Evolutionary conservation across 2,888 invertebrate species (phyloP).

Genomic region (Drosophila austrosaltans): DNA sequence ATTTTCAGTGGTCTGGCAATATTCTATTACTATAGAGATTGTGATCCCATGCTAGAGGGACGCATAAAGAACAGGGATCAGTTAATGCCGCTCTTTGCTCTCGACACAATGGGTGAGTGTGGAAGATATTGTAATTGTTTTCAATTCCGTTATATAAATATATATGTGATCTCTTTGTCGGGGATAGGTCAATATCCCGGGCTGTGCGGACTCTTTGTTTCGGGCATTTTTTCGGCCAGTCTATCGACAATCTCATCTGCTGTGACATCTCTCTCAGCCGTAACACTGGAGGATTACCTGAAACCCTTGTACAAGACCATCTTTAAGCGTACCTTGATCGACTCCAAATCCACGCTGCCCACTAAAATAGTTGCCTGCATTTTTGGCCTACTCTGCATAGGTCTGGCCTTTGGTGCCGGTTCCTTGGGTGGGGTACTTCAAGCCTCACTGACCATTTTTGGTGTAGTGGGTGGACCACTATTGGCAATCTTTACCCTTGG

Average conservation of each 20-base stretch:
- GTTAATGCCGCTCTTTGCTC: conserved; percentile 91
- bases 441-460: conserved; percentile 93
- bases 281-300: conserved; percentile 94
- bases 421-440: conserved; percentile 92
- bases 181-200: conserved; percentile 87
- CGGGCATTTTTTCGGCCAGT: conserved; percentile 95
- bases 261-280: conserved; percentile 95
- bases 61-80: conserved; percentile 89
- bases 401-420: conserved; percentile 92
- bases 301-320: conserved; percentile 85
- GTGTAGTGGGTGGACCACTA: conserved; percentile 93
- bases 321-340: conserved; percentile 83
- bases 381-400: conserved; percentile 91
- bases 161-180: not conserved
- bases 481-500: conserved; percentile 93
- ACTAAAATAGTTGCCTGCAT: conserved; percentile 88
- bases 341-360: conserved; percentile 84
- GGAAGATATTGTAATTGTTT: not conserved
- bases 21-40: conserved; percentile 91
- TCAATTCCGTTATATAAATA: not conserved
- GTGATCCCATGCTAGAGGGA: conserved; percentile 89
- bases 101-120: conserved; percentile 87
- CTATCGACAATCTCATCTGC: conserved; percentile 96
- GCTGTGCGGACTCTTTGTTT: conserved; percentile 94
- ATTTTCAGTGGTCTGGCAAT: conserved; percentile 92